Conservation (phyloP, 2,113 vertebrate genomes). For the Pachypanchax playfairii region DNA sequence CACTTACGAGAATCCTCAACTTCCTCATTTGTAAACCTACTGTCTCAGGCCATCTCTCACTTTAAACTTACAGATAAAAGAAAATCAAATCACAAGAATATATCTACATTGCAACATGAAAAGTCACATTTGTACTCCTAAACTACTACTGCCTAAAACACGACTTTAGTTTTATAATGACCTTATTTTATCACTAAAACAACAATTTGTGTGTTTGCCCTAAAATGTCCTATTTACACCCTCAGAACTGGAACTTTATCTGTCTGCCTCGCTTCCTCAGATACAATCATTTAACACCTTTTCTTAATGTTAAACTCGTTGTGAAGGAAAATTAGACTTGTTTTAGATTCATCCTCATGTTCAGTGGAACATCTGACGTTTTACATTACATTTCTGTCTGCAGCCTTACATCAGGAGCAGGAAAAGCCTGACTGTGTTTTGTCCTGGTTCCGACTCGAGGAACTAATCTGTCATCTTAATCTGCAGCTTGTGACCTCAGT, state of each 20-base stretch:
- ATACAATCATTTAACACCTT: too few species aligned
- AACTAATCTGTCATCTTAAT: constrained; percentile 57
- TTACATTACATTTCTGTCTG: not conserved
- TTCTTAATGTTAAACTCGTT: too few species aligned
- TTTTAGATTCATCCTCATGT: too few species aligned
- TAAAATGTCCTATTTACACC: not conserved
- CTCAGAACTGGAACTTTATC: too few species aligned
- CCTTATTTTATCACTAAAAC: not conserved
- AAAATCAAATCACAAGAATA: not conserved
- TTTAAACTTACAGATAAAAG: too few species aligned
- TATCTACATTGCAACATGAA: not conserved
- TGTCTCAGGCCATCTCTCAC: too few species aligned
- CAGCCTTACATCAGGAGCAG: not conserved
- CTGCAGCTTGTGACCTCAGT: constrained; percentile 46
- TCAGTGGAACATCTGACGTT: too few species aligned
- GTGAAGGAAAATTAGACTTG: too few species aligned
- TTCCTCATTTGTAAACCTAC: not conserved
- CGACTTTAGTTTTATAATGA: not conserved
- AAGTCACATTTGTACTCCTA: not conserved
- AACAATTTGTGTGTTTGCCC: not conserved
- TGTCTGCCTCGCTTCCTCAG: too few species aligned
- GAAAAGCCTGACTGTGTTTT: not conserved
- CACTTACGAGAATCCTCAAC: not conserved
- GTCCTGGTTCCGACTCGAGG: constrained; percentile 44
- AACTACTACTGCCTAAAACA: too few species aligned